These are phyloP conservation scores for Premnoplex brunnescens DNA, from an alignment of 2,797 vertebrate species.

Conservation along the genomic window DNA sequence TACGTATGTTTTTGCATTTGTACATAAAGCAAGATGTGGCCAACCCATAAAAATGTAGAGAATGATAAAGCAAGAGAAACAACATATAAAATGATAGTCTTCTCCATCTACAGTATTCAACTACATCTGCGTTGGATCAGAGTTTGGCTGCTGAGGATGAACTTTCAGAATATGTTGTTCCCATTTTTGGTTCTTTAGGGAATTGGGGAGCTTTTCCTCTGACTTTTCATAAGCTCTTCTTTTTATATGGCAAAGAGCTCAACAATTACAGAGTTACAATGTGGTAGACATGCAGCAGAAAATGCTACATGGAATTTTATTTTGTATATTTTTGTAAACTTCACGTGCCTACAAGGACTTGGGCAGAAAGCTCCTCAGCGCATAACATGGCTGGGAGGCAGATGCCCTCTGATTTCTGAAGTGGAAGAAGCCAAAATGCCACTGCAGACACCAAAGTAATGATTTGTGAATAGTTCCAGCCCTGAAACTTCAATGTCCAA, in stretches of 20 bases:
- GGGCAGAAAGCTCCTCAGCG: not conserved
- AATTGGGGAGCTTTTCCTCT: slow-evolving; percentile 8
- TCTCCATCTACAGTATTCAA: not conserved
- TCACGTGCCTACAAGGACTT: not conserved
- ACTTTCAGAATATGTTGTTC: slow-evolving; percentile 41
- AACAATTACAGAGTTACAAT: not conserved
- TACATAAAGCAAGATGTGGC: not conserved
- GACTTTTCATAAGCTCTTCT: not conserved
- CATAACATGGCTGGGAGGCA: not conserved
- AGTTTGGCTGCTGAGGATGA: slow-evolving; percentile 54
- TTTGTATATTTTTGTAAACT: not conserved
- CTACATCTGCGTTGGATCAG: slow-evolving; percentile 63
- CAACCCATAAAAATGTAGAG: slow-evolving; percentile 40
- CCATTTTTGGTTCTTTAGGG: slow-evolving; percentile 27
- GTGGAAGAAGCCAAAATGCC: not conserved
- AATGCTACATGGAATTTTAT: not conserved
- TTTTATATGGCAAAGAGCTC: not conserved
- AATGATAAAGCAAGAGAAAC: slow-evolving; percentile 39
- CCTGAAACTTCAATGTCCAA: not conserved
- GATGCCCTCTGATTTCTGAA: not conserved
- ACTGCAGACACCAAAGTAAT: not conserved
- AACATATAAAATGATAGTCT: slow-evolving; percentile 2
- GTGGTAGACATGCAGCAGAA: not conserved
- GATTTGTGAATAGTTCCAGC: not conserved
- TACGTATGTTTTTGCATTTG: not conserved